Evolutionary conservation across 64 coral and sea anemone species (phyloP).

Genomic region (Dendrophyllia cribrosa): DNA sequence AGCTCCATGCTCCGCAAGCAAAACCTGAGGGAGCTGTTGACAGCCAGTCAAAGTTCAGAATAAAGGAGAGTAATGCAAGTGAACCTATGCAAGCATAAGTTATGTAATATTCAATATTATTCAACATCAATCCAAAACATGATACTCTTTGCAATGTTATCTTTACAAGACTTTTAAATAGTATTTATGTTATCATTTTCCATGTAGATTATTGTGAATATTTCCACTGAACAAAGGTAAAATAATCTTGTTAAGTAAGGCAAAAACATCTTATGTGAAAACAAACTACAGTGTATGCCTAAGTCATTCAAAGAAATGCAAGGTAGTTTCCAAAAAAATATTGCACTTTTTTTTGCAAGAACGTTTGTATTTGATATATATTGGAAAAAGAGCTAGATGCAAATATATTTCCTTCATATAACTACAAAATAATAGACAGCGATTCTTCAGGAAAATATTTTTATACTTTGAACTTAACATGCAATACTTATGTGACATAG

Average conservation of each 20-base stretch:
- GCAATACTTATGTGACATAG: background rate
- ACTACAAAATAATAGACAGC: background rate
- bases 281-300: background rate
- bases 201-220: background rate
- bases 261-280: background rate
- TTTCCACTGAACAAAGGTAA: background rate
- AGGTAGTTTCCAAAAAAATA: background rate
- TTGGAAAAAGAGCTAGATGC: background rate
- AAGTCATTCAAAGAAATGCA: background rate
- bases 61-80: constrained; percentile 1
- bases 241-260: background rate
- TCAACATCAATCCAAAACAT: background rate
- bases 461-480: background rate
- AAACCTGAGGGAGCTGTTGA: constrained; percentile 26
- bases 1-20: constrained; percentile 85
- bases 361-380: too few species aligned
- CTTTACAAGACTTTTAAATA: background rate
- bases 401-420: background rate
- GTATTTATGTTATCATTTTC: background rate
- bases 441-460: background rate
- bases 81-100: constrained; percentile 14
- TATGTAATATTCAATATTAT: constrained; percentile 4
- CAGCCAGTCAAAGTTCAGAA: background rate
- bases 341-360: background rate
- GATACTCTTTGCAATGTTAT: background rate